Evolutionary conservation across 2,797 vertebrate species (phyloP), one percentile per base, ranked within the genome.

Genomic region (Amniataba percoides): DNA sequence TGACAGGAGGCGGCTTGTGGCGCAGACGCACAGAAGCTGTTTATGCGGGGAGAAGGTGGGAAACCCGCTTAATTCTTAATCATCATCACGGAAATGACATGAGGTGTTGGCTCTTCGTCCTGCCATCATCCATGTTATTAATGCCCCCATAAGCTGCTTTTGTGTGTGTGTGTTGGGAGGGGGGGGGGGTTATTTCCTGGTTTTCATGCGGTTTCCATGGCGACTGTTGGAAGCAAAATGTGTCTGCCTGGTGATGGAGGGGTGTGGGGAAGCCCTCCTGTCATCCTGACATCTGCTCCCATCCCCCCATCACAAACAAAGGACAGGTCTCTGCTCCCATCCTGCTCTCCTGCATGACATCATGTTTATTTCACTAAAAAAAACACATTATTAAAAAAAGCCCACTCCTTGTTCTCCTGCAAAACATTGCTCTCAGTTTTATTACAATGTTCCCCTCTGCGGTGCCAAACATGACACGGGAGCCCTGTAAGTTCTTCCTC

Each of bases 241-340:
- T 71, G 63, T 46, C 57, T 64, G 61, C 21, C 46, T 73, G 56
- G 65, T 67, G 80, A 71, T 82, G 71, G 71, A 82, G 78, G 91
- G 83, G 88, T 82, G 88, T 55, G 77, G 85, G 84, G 87, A 88
- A 88, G 73, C 90, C 89, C 90, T 85, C 76, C 84, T 89, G 76
- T 89, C 83, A 87, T 48, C 45, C 16, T 71, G 88, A 90, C 90
- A 92, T 88, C 83, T 88, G 88, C 72, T 82, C 80, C 82, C 86
- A 62, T 48, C 81, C 84, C 83, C 53, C 56, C 21, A 43, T 66
- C 64, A 71, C 58, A 71, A 23, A 89, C 88, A 86, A 86, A 90
- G 75, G 40, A 57, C 75, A 78, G 62, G 67, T 83, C n/a, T 48
- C 56, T 76, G 42, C 68, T 71, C 46, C 55, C 65, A 58, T 58